Evolutionary conservation across 2,797 vertebrate species (phyloP), one percentile per base, ranked within the genome.

Genomic region (Pitangus sulphuratus): DNA sequence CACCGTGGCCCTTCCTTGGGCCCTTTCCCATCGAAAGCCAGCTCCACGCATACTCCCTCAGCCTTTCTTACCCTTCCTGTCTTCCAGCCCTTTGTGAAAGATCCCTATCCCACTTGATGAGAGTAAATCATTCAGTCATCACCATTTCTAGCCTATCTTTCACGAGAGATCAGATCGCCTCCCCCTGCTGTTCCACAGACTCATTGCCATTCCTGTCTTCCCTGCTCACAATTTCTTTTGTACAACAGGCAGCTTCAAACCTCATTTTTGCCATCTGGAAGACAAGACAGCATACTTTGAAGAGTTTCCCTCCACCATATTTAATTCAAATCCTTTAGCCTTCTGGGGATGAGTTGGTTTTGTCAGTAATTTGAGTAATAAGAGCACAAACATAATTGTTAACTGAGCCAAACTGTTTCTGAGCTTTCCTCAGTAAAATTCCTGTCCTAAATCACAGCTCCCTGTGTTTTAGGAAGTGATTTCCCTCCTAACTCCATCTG

Each of bases 201-300:
- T 93, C 30, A 83, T 75, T 90, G 80, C 57, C 60, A 87, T 65
- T 81, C 54, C 39, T 12, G 0, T 66, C 53, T 85, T 93, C 71
- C 42, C 75, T 64, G 30, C 45, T 93, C 40, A 64, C 44, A 48
- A 92, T 58, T 89, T 68, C 50, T 70, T 89, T 57, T 40, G 31
- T 77, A 17, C 28, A 85, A 60, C 71, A 80, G 60, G 50, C 68
- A 85, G 84, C 82, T 85, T 75, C 64, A 91, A 89, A 83, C 28
- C 31, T 85, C 61, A 65, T 83, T 95, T 95, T 87, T 64, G 60
- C 48, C 75, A 82, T 44, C 71, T 77, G 68, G 75, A 75, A 92
- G 75, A 65, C 56, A 62, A 92, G 62, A 31, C 35, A 75, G 44
- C n/a, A n/a, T 44, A 42, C 90, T 96, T 93, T 94, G 84, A 96